A percentile compares a stretch with the other conserved stretches of the same genome.
These are phyloP conservation scores for Euplexia lucipara DNA, from an alignment of 2,888 invertebrate species.

Conservation along the genomic window DNA sequence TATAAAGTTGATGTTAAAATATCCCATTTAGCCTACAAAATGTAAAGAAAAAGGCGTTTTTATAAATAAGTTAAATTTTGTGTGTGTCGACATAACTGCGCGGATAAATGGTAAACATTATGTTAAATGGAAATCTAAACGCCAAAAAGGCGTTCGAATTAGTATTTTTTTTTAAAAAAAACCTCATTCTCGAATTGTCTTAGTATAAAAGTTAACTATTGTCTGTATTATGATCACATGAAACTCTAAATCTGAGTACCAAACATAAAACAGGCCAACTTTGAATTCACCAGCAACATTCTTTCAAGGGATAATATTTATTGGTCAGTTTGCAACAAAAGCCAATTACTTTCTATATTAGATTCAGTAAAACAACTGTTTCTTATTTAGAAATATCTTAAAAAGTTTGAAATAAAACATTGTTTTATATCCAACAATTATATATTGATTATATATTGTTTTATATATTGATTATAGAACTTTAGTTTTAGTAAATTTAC, in stretches of 20 bases:
- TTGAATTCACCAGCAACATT: conserved; percentile 2
- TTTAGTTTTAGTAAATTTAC: no score
- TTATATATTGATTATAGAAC: no score
- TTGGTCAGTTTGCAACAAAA: no score
- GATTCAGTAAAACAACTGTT: no score
- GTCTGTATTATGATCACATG: conserved; percentile 8
- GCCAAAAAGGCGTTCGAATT: neutral
- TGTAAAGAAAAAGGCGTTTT: neutral
- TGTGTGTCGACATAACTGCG: neutral
- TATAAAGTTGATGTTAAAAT: neutral
- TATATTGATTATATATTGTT: no score
- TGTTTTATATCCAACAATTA: no score
- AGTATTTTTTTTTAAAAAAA: neutral
- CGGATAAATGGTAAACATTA: neutral
- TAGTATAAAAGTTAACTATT: neutral
- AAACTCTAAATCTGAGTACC: conserved; percentile 4
- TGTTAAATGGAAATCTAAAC: neutral
- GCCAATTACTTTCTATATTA: no score
- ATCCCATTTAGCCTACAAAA: neutral
- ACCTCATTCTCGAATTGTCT: neutral
- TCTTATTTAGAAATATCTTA: no score
- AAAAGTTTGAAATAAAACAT: no score
- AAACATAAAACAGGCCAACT: conserved; percentile 1
- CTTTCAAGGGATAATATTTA: neutral
- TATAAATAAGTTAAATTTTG: conserved; percentile 20